Percentiles rank a stretch among this genome's conserved stretches.
Conservation (phyloP, 2,888 invertebrate species). For the Chirona hameri region DNA sequence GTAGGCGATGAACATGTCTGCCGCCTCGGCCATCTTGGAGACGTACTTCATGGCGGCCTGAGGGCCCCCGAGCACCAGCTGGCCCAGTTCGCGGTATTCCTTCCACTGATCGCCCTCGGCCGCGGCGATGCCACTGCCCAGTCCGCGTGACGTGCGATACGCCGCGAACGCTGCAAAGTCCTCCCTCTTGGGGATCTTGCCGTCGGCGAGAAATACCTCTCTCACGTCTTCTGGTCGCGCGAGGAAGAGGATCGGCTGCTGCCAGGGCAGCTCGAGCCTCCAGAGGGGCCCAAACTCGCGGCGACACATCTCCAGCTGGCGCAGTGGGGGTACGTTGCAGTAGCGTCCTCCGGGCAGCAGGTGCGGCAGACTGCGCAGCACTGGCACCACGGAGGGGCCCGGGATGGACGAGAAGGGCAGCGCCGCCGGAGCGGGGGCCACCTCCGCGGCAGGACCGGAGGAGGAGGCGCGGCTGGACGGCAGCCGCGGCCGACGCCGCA, state of each 20-base stretch:
- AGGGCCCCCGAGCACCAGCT: not conserved
- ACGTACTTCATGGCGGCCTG: not conserved
- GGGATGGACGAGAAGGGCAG: not conserved
- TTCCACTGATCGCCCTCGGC: not conserved
- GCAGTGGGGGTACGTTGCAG: not conserved
- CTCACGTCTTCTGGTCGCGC: not conserved
- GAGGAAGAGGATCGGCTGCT: not conserved
- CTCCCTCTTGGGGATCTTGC: not conserved
- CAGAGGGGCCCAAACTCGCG: slow-evolving; percentile 8
- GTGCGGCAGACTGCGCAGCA: not conserved
- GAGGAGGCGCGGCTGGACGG: not conserved
- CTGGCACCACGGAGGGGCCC: not conserved
- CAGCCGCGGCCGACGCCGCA: too few relatives aligned
- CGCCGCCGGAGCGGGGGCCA: not conserved
- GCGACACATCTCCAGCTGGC: not conserved
- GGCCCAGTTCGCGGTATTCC: not conserved
- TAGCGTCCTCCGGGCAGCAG: not conserved
- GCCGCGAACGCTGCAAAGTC: not conserved
- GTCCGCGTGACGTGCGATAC: not conserved
- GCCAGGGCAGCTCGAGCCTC: not conserved
- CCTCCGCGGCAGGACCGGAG: not conserved
- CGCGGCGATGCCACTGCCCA: not conserved
- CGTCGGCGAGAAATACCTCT: not conserved
- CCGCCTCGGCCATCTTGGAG: not conserved
- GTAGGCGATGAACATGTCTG: not conserved